A percentile compares a stretch with the other conserved stretches of the same genome.
phyloP scores from a whole-genome alignment of 2,113 vertebrate species.

The Chaenocephalus aceratus region DNA sequence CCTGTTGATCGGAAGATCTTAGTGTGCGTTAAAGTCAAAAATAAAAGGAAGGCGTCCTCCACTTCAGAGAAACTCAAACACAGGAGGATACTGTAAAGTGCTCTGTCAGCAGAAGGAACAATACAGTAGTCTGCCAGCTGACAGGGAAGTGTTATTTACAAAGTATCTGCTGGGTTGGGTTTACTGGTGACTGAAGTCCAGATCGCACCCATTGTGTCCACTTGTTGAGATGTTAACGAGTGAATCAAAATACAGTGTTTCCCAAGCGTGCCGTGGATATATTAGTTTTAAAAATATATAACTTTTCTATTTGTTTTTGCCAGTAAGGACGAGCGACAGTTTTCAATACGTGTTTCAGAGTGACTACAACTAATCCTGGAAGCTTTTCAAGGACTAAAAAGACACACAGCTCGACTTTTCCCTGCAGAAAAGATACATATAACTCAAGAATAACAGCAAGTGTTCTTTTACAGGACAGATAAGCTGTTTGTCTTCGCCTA shows the following conservation, averaged over 20 bases:
- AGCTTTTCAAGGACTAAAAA: not conserved
- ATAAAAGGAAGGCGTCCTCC: conserved; percentile 38
- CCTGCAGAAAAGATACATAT: not conserved
- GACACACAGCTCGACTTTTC: rapidly evolving
- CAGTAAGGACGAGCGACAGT: not conserved
- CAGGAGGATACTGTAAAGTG: conserved; percentile 45
- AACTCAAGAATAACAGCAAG: not conserved
- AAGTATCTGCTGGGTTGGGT: conserved; percentile 24
- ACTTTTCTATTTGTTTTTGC: conserved; percentile 26
- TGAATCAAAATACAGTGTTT: not conserved
- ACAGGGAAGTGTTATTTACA: conserved; percentile 61
- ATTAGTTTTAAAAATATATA: not conserved
- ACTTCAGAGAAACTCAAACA: conserved; percentile 24
- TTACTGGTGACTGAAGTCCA: conserved; percentile 51
- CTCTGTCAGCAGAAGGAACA: conserved; percentile 42
- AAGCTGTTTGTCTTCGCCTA: conserved; percentile 17
- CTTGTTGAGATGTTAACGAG: not conserved
- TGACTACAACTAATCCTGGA: not conserved
- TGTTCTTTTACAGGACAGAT: conserved; percentile 4
- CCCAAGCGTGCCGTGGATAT: not conserved
- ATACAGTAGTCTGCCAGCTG: conserved; percentile 34
- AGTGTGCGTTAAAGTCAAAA: not conserved
- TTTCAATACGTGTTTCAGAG: not conserved
- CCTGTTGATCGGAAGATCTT: conserved; percentile 59
- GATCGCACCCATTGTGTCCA: conserved; percentile 58